Percentiles rank a stretch among this genome's conserved stretches.
phyloP scores from a whole-genome alignment of 92 coral and sea anemone species.

The Epizoanthus stellaris region DNA sequence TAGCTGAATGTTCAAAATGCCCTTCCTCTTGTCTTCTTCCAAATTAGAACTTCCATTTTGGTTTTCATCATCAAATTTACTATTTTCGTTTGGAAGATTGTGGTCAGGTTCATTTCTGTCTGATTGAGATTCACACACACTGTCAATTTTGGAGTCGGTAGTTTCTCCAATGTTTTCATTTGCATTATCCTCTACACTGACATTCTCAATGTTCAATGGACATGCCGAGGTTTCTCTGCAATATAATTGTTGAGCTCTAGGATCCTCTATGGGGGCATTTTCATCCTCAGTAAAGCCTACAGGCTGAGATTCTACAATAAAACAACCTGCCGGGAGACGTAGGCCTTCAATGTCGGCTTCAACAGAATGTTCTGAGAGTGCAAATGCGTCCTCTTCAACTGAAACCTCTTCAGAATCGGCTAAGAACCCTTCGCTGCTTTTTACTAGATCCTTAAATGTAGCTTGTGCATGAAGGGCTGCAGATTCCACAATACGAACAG shows the following conservation, averaged over 20 bases:
- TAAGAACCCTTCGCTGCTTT: slow-evolving; percentile 68
- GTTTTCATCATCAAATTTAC: not conserved
- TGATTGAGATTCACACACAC: not conserved
- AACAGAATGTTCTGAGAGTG: slow-evolving; percentile 43
- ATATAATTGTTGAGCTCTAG: slow-evolving; percentile 3
- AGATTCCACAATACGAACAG: slow-evolving; percentile 68
- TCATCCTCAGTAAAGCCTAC: not conserved
- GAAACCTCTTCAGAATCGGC: slow-evolving; percentile 66
- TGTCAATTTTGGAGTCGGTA: not conserved
- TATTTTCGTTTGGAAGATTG: not conserved
- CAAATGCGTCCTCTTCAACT: slow-evolving; percentile 46
- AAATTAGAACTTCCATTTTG: not conserved
- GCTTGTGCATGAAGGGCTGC: slow-evolving; percentile 59
- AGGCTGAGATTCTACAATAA: not conserved
- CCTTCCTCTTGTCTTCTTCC: not conserved
- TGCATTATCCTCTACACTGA: not conserved
- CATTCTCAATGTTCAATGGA: not conserved
- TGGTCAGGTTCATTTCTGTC: not conserved
- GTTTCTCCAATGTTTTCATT: not conserved
- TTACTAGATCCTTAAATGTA: slow-evolving; percentile 61
- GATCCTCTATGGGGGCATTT: not conserved
- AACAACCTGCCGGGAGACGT: not conserved
- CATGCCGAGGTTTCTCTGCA: not conserved
- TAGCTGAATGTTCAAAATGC: not conserved
- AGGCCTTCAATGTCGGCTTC: slow-evolving; percentile 16